A percentile compares a stretch with the other conserved stretches of the same genome.
phyloP scores from a whole-genome alignment of 2,888 invertebrate genomes.

The Leistus spinibarbis region DNA sequence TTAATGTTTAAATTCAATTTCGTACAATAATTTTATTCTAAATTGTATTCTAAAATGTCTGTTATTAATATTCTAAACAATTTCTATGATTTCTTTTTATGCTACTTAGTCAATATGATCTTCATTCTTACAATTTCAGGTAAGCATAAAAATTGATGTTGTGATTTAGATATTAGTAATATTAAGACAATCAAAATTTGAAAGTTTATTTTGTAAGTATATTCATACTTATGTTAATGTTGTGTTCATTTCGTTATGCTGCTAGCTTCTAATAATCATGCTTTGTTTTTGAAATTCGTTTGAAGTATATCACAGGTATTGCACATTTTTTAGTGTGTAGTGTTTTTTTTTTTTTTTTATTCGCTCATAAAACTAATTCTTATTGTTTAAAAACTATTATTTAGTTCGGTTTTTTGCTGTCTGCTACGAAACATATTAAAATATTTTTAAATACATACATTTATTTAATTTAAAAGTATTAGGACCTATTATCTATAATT shows the following conservation, averaged over 20 bases:
- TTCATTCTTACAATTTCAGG: slow-evolving; percentile 41
- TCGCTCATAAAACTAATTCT: too few relatives aligned
- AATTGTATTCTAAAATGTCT: too few relatives aligned
- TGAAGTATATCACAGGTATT: slow-evolving; percentile 38
- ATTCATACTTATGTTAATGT: slow-evolving; percentile 20
- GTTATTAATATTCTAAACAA: slow-evolving; percentile 15
- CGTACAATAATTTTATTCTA: too few relatives aligned
- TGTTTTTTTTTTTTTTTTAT: slow-evolving; percentile 9
- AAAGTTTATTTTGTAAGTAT: slow-evolving; percentile 36
- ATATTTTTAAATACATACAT: too few relatives aligned
- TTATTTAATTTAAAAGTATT: too few relatives aligned
- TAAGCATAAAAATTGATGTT: slow-evolving; percentile 38
- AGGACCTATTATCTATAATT: too few relatives aligned
- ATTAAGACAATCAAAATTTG: background rate
- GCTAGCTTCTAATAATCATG: slow-evolving; percentile 1
- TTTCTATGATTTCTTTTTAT: slow-evolving; percentile 27
- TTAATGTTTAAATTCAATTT: background rate
- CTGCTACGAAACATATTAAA: too few relatives aligned
- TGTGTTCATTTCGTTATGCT: slow-evolving; percentile 12
- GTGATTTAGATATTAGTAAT: background rate
- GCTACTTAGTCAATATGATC: slow-evolving; percentile 41
- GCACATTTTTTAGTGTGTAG: slow-evolving; percentile 35
- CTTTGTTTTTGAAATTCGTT: background rate
- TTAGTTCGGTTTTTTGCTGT: too few relatives aligned
- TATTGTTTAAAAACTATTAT: too few relatives aligned